Conservation (phyloP, 2,113 vertebrate genomes). For the Motacilla tschutschensis region DNA sequence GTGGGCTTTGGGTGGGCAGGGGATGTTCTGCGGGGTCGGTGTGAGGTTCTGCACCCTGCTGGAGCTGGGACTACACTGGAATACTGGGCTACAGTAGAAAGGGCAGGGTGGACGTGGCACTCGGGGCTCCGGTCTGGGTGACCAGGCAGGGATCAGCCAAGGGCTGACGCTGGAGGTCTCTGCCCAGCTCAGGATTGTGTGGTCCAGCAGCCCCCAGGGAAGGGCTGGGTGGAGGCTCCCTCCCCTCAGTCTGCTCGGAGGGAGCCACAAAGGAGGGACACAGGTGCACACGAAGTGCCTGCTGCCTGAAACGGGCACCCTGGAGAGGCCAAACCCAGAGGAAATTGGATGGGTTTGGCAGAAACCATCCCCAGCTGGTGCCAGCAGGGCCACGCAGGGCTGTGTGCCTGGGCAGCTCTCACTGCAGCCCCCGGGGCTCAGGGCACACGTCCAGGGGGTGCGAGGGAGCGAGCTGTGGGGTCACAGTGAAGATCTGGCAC, state of each 20-base stretch:
- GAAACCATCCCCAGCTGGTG: neutral
- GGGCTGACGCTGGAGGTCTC: fast-evolving
- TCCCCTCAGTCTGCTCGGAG: neutral
- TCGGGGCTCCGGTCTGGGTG: neutral
- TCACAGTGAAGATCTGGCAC: fast-evolving
- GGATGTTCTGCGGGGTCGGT: neutral
- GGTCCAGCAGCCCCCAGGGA: neutral
- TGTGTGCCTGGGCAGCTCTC: neutral
- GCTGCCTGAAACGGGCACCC: neutral
- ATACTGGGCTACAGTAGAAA: fast-evolving
- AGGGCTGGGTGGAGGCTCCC: neutral
- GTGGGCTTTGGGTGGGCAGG: neutral
- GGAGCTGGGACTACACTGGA: neutral
- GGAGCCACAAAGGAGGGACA: neutral
- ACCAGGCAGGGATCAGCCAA: neutral
- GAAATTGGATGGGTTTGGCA: fast-evolving
- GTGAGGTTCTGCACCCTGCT: neutral
- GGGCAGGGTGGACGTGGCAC: neutral
- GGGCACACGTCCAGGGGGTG: neutral
- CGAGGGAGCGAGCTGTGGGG: fast-evolving
- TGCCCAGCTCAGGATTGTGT: fast-evolving
- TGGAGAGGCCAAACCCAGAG: neutral
- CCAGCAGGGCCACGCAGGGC: neutral
- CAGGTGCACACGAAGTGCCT: fast-evolving
- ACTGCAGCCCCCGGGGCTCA: fast-evolving